A percentile compares a stretch with the other conserved stretches of the same genome.
Conservation (phyloP, 2,888 invertebrate species). For the Cephus rjabovi region DNA sequence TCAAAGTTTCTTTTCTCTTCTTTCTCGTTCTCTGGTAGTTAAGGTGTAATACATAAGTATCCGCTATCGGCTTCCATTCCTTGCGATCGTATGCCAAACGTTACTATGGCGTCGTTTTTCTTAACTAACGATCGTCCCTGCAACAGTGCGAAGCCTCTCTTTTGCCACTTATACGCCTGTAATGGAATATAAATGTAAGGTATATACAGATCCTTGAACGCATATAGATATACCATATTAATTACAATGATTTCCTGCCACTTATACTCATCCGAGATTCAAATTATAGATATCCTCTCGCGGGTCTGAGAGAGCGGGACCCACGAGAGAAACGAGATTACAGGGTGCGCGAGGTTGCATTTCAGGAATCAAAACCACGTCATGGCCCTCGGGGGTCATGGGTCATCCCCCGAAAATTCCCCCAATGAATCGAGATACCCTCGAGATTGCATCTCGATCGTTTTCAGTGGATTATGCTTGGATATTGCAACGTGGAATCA, state of each 20-base stretch:
- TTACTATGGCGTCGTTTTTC: too few species aligned
- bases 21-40: too few species aligned
- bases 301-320: slow-evolving; percentile 5
- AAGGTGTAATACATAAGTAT: too few species aligned
- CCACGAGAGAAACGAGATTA: slow-evolving; percentile 14
- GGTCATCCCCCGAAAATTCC: slow-evolving; percentile 33
- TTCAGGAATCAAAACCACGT: slow-evolving; percentile 46
- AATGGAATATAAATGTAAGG: too few species aligned
- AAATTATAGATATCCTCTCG: slow-evolving; percentile 51
- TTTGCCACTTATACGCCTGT: too few species aligned
- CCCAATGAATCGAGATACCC: slow-evolving; percentile 17
- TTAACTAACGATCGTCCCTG: too few species aligned
- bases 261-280: slow-evolving; percentile 50
- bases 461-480: not conserved
- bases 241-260: slow-evolving; percentile 56
- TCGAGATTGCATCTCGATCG: not conserved
- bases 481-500: too few species aligned
- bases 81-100: too few species aligned
- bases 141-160: too few species aligned
- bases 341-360: slow-evolving; percentile 31
- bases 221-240: slow-evolving; percentile 43
- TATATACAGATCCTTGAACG: not conserved
- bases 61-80: too few species aligned
- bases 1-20: too few species aligned
- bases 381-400: slow-evolving; percentile 38